Evolutionary conservation across 1,140 invertebrate genomes (phyloP).

Genomic region (Leptopilina boulardi): DNA sequence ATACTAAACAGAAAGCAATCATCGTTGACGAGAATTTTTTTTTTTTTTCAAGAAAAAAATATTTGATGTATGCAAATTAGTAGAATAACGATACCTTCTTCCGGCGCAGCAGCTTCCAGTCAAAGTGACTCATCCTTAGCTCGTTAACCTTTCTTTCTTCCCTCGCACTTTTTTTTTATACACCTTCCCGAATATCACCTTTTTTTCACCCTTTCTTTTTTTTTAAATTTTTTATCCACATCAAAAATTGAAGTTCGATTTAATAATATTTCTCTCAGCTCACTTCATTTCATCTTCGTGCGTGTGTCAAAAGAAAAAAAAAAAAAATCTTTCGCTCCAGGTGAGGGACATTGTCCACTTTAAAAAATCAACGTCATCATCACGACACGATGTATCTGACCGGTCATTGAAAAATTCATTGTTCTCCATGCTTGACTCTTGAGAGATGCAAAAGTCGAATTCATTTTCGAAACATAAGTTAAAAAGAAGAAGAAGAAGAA

Average conservation of each 20-base stretch:
- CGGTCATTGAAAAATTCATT: conserved; percentile 58
- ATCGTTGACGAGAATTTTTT: neutral
- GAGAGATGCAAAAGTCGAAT: conserved; percentile 56
- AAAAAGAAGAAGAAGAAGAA: neutral
- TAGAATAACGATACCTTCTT: conserved; percentile 68
- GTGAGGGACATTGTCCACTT: conserved; percentile 37
- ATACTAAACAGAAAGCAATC: conserved; percentile 23
- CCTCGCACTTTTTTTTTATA: neutral
- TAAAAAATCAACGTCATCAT: conserved; percentile 48
- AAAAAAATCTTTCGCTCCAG: conserved; percentile 24
- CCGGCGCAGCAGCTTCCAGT: conserved; percentile 73
- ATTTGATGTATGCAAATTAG: conserved; percentile 18
- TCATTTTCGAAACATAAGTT: conserved; percentile 52
- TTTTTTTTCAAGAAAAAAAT: neutral
- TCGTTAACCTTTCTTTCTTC: conserved; percentile 53
- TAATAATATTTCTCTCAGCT: conserved; percentile 51
- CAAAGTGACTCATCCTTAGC: conserved; percentile 72
- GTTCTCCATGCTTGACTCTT: conserved; percentile 51
- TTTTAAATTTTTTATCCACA: too few relatives aligned
- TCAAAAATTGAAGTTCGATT: conserved; percentile 35
- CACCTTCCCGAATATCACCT: conserved; percentile 16
- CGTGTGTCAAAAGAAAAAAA: conserved; percentile 39
- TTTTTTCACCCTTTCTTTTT: neutral
- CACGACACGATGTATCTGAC: conserved; percentile 46
- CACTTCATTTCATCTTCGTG: conserved; percentile 16